Percentiles rank a stretch among this genome's conserved stretches.
Conservation (phyloP, 2,888 invertebrate species). For the Tubulanus polymorphus region DNA sequence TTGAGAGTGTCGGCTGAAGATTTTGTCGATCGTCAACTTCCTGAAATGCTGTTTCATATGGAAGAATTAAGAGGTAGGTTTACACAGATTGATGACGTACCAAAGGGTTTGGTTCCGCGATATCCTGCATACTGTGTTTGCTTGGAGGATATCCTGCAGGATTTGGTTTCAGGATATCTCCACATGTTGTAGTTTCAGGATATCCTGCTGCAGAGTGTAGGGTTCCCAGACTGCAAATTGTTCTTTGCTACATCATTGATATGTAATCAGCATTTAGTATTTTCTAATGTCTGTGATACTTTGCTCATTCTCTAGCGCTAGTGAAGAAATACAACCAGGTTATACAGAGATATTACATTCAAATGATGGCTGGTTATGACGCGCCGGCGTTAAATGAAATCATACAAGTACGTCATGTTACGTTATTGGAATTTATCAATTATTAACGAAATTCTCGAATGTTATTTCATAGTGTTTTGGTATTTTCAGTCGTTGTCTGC, state of each 20-base stretch:
- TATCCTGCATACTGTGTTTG: no score
- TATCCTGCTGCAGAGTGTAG: no score
- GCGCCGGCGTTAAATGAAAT: constrained; percentile 76
- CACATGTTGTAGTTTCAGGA: no score
- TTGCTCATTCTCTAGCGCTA: constrained; percentile 57
- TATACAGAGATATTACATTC: constrained; percentile 95
- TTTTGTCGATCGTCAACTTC: constrained; percentile 88
- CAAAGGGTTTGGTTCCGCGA: no score
- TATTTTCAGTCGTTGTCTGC: constrained; percentile 43
- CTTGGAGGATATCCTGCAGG: no score
- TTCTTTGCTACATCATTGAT: no score
- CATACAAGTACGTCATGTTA: constrained; percentile 37
- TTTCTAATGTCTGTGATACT: background rate
- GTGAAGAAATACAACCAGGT: constrained; percentile 95
- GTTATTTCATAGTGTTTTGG: background rate
- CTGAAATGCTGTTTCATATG: constrained; percentile 96
- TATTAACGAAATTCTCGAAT: background rate
- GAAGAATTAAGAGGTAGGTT: constrained; percentile 78
- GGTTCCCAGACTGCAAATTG: no score
- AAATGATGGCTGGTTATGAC: constrained; percentile 94
- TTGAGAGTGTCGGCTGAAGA: constrained; percentile 47
- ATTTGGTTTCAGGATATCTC: no score
- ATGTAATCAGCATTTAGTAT: no score
- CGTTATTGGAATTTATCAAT: background rate
- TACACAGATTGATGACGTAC: no score